A percentile compares a stretch with the other conserved stretches of the same genome.
phyloP scores from a whole-genome alignment of 2,888 invertebrate species.

The Drosophila imparisetae region DNA sequence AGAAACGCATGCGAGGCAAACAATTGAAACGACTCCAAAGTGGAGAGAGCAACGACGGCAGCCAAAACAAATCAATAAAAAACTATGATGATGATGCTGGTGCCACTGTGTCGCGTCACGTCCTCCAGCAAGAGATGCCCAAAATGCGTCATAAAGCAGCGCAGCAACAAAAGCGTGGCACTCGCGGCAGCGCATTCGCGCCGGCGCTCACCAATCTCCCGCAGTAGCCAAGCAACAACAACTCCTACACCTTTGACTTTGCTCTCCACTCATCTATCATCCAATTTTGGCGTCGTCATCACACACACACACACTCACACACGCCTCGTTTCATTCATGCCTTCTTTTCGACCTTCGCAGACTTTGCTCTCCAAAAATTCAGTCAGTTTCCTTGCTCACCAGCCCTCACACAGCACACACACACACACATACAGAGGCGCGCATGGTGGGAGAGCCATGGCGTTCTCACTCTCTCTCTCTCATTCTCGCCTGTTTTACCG shows the following conservation, averaged over 20 bases:
- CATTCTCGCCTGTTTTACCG: constrained; percentile 51
- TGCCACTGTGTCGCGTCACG: constrained; percentile 67
- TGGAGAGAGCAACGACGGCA: constrained; percentile 23
- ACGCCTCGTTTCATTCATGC: constrained; percentile 69
- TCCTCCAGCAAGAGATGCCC: constrained; percentile 48
- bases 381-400: constrained; percentile 37
- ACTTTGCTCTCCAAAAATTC: constrained; percentile 34
- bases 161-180: constrained; percentile 45
- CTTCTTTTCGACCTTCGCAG: constrained; percentile 70
- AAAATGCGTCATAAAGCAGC: constrained; percentile 64
- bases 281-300: constrained; percentile 43
- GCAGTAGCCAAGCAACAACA: constrained; percentile 21
- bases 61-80: constrained; percentile 78
- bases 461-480: constrained; percentile 31
- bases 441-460: constrained; percentile 40
- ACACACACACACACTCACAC: constrained; percentile 12
- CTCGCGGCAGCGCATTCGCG: constrained; percentile 36
- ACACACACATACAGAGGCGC: constrained; percentile 9
- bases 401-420: constrained; percentile 3
- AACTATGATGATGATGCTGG: constrained; percentile 39
- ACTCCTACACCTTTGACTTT: constrained; percentile 51
- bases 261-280: constrained; percentile 44
- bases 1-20: constrained; percentile 43
- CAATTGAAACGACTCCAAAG: constrained; percentile 53
- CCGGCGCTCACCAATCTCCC: constrained; percentile 45